phyloP scores from a whole-genome alignment of 2,113 vertebrate genomes.

The Agelaius tricolor region DNA sequence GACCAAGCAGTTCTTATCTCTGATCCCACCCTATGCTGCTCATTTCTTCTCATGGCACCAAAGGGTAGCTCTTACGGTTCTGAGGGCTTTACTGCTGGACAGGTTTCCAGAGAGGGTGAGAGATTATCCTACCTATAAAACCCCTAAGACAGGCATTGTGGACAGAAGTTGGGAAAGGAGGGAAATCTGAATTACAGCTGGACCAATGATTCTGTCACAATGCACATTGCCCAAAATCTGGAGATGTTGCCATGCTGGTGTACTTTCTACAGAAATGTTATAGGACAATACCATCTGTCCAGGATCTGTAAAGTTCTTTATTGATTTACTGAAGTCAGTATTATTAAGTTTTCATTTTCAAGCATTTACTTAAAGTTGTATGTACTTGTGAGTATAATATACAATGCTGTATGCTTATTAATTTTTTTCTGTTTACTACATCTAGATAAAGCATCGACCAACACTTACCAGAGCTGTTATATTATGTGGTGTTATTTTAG shows the following conservation, averaged over 20 bases:
- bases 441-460: neutral
- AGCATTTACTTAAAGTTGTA: neutral
- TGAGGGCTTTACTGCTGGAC: neutral
- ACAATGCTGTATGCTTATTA: neutral
- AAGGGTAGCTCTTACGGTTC: neutral
- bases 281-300: neutral
- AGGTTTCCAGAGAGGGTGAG: neutral
- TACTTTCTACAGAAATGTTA: neutral
- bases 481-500: neutral
- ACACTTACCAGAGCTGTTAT: neutral
- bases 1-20: neutral
- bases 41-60: neutral
- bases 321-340: neutral
- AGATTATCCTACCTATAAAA: neutral
- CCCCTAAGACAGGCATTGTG: neutral
- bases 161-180: neutral
- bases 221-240: neutral
- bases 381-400: neutral
- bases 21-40: neutral
- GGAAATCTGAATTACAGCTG: neutral
- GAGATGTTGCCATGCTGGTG: neutral
- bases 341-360: neutral
- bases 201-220: neutral
- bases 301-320: neutral
- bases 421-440: neutral